Conservation (phyloP, 2,113 vertebrate species). For the Asarcornis scutulata region DNA sequence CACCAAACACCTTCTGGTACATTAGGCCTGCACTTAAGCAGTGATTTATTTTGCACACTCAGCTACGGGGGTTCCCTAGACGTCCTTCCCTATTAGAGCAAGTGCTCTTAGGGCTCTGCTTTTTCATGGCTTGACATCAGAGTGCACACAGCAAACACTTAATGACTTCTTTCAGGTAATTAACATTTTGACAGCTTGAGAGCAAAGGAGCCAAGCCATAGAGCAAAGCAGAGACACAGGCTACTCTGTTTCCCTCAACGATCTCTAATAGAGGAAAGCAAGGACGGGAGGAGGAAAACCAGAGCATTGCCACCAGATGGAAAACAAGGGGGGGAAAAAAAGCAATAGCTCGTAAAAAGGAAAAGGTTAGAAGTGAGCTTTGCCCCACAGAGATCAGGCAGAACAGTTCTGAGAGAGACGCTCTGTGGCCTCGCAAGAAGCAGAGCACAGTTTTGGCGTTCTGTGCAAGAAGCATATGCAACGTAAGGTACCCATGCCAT, state of each 20-base stretch:
- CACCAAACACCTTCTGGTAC: not conserved
- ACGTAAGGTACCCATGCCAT: conserved; percentile 79
- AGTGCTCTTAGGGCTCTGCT: not conserved
- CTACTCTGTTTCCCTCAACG: not conserved
- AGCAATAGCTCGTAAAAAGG: not conserved
- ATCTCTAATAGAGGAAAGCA: not conserved
- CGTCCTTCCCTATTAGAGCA: not conserved
- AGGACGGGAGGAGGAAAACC: conserved; percentile 5
- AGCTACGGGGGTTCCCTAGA: not conserved
- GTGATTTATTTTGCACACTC: not conserved
- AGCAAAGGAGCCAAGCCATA: not conserved
- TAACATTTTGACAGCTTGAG: not conserved
- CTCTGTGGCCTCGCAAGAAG: conserved; percentile 66
- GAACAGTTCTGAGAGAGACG: conserved; percentile 34
- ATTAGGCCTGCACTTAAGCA: not conserved
- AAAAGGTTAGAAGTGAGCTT: conserved; percentile 47
- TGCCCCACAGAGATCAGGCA: not conserved
- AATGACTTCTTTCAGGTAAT: not conserved
- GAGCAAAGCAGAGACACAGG: not conserved
- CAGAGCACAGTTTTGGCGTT: conserved; percentile 63
- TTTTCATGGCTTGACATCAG: not conserved
- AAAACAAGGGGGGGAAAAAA: not conserved
- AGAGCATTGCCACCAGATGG: conserved; percentile 50
- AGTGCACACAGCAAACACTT: not conserved
- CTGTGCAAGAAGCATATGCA: conserved; percentile 73